Evolutionary conservation across 1,140 invertebrate species (phyloP).

Genomic region (Megalonaias nervosa): DNA sequence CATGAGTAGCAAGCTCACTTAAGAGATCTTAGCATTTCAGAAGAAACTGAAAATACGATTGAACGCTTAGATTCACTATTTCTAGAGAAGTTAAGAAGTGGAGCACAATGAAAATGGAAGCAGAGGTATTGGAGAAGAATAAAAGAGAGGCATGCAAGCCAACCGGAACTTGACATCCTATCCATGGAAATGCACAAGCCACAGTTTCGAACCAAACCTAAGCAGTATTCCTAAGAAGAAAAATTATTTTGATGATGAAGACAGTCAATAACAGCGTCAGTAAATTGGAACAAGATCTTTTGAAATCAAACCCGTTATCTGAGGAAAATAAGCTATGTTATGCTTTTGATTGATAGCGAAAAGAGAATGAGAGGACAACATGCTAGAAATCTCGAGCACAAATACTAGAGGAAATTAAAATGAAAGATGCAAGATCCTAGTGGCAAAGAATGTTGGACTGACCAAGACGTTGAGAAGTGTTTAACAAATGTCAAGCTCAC

Average conservation of each 20-base stretch:
- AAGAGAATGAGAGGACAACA: constrained; percentile 11
- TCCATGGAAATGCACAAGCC: constrained; percentile 15
- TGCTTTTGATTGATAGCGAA: no score
- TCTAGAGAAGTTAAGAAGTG: constrained; percentile 26
- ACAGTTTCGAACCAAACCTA: constrained; percentile 17
- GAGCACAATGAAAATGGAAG: constrained; percentile 16
- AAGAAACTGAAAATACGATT: constrained; percentile 20
- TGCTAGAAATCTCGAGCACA: constrained; percentile 24
- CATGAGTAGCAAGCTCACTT: constrained; percentile 38
- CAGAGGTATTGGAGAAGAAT: constrained; percentile 21
- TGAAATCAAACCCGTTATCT: constrained; percentile 34
- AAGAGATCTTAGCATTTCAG: constrained; percentile 27
- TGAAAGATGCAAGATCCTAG: constrained; percentile 7
- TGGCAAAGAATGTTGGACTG: background rate
- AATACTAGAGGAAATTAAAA: constrained; percentile 8
- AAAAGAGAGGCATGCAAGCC: constrained; percentile 33
- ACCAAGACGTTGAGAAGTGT: no score
- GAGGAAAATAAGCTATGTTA: constrained; percentile 1
- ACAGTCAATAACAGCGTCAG: constrained; percentile 3
- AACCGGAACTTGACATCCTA: constrained; percentile 42
- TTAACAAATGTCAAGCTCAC: no score
- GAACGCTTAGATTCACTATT: constrained; percentile 27
- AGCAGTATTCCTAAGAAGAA: constrained; percentile 17
- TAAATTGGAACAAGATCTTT: constrained; percentile 14
- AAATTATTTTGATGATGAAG: constrained; percentile 14